Percentiles rank a stretch among this genome's conserved stretches.
Conservation (phyloP, 2,797 vertebrate species). For the Knipowitschia caucasica region DNA sequence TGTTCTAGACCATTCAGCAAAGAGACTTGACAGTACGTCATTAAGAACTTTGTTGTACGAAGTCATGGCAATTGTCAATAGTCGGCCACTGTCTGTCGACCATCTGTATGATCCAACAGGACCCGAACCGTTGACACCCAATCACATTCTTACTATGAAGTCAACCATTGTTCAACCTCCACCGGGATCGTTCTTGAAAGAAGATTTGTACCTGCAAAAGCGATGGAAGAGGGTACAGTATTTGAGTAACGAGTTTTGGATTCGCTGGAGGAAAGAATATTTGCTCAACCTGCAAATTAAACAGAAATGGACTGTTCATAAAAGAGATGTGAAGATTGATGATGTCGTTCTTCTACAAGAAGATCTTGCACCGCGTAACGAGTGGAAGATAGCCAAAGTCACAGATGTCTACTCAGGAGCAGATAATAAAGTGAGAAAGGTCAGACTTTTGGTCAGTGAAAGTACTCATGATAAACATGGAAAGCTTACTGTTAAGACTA, state of each 20-base stretch:
- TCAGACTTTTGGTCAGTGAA: slow-evolving; percentile 1
- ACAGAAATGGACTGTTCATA: slow-evolving; percentile 1
- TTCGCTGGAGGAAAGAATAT: slow-evolving; percentile 10
- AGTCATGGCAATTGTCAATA: slow-evolving; percentile 13
- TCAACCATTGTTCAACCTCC: background rate
- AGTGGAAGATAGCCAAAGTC: slow-evolving; percentile 8
- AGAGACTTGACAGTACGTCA: slow-evolving; percentile 6
- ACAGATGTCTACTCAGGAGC: slow-evolving; percentile 2
- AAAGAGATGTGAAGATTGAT: background rate
- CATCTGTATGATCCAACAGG: slow-evolving; percentile 8
- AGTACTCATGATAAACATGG: background rate
- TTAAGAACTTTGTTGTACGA: slow-evolving; percentile 1
- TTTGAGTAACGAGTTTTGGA: slow-evolving; percentile 18
- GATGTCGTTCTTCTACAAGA: slow-evolving; percentile 6
- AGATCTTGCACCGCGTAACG: background rate
- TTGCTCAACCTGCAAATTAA: slow-evolving; percentile 6
- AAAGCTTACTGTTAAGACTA: background rate
- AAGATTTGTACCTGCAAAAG: slow-evolving; percentile 23
- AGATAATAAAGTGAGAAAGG: slow-evolving; percentile 7
- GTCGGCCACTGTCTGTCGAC: slow-evolving; percentile 3
- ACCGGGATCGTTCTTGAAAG: slow-evolving; percentile 8
- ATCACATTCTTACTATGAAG: slow-evolving; percentile 16
- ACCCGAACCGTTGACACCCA: slow-evolving; percentile 7
- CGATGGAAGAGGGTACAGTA: slow-evolving; percentile 7
- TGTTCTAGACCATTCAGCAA: background rate